phyloP scores from a whole-genome alignment of 1,140 invertebrate genomes.

The Heliconius congener region DNA sequence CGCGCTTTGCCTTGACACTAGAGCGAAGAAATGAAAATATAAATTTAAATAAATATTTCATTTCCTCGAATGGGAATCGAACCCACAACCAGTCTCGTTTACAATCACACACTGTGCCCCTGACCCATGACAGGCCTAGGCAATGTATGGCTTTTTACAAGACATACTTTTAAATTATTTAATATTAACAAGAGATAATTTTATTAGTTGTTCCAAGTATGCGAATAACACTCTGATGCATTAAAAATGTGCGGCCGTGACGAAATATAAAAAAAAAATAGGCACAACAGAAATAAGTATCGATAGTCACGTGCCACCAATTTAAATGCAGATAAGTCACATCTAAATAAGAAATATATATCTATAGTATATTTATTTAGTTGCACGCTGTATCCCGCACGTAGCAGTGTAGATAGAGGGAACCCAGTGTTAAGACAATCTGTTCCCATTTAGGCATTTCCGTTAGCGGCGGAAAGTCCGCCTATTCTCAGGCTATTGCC shows the following conservation, averaged over 20 bases:
- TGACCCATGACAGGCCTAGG: too few relatives aligned
- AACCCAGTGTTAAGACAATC: background rate
- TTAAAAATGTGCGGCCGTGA: background rate
- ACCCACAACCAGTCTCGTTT: too few relatives aligned
- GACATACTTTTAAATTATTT: too few relatives aligned
- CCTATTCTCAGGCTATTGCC: background rate
- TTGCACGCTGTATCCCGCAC: background rate
- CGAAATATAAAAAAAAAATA: background rate
- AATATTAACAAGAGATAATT: too few relatives aligned
- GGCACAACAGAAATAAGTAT: background rate
- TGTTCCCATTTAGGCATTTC: background rate
- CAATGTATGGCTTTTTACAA: too few relatives aligned
- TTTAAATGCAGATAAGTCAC: background rate
- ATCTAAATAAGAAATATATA: background rate
- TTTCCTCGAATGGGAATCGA: too few relatives aligned
- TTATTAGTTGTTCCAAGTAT: background rate
- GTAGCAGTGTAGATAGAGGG: background rate
- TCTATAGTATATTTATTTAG: background rate
- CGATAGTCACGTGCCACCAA: background rate
- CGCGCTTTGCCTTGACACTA: too few relatives aligned
- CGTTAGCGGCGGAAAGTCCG: too few relatives aligned
- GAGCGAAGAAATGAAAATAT: too few relatives aligned
- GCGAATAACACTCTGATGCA: background rate
- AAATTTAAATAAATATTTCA: too few relatives aligned
- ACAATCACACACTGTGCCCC: too few relatives aligned